phyloP scores from a whole-genome alignment of 2,888 invertebrate genomes.

The Synanthedon myopaeformis region DNA sequence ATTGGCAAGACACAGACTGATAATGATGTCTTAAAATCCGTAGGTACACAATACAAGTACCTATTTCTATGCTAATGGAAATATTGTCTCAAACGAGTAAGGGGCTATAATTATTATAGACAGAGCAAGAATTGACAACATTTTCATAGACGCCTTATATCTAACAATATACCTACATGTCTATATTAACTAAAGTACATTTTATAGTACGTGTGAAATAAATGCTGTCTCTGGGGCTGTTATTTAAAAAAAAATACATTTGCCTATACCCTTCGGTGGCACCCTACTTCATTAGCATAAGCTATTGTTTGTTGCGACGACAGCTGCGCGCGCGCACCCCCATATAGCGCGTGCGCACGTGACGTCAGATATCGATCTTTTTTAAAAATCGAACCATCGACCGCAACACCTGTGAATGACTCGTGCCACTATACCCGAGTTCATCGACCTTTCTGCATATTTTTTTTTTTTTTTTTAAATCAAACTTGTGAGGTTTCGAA shows the following conservation, averaged over 20 bases:
- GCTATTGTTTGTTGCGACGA: slow-evolving; percentile 17
- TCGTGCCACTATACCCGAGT: slow-evolving; percentile 46
- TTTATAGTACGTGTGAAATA: not conserved
- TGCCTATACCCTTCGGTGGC: slow-evolving; percentile 27
- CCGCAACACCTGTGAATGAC: slow-evolving; percentile 45
- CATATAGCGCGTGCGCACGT: slow-evolving; percentile 28
- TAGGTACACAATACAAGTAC: too few species aligned
- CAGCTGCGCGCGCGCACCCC: slow-evolving; percentile 51
- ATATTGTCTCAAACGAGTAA: too few species aligned
- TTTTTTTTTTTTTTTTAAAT: not conserved
- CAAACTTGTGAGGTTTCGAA: not conserved
- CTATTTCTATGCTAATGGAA: too few species aligned
- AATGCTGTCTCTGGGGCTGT: not conserved
- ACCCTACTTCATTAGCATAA: slow-evolving; percentile 42
- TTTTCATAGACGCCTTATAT: too few species aligned
- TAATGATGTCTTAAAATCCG: too few species aligned
- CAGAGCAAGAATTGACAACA: too few species aligned
- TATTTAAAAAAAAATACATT: slow-evolving; percentile 2
- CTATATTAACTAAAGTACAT: too few species aligned
- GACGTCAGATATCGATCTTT: slow-evolving; percentile 62
- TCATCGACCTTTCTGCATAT: slow-evolving; percentile 32
- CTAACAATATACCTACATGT: too few species aligned
- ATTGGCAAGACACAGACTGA: too few species aligned
- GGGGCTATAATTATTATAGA: too few species aligned
- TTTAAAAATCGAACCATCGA: slow-evolving; percentile 51